Evolutionary conservation across 1,140 invertebrate genomes (phyloP).

Genomic region (Lasaia peninsularis): DNA sequence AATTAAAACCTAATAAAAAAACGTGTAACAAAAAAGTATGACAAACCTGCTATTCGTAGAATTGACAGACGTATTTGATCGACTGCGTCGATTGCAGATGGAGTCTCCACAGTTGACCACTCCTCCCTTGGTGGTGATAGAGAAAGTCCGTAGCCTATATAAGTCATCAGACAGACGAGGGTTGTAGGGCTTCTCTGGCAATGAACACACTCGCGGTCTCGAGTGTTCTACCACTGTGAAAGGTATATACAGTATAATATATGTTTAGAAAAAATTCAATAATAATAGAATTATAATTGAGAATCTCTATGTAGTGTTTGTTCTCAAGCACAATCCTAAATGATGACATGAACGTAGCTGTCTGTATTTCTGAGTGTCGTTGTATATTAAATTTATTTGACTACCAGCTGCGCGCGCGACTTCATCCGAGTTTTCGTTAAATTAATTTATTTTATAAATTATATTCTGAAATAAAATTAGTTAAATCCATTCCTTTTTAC

Average conservation of each 20-base stretch:
- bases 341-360: too few relatives aligned
- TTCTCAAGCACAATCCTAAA: too few relatives aligned
- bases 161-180: slow-evolving; percentile 88
- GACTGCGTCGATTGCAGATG: slow-evolving; percentile 87
- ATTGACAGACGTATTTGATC: slow-evolving; percentile 90
- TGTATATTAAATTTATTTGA: too few relatives aligned
- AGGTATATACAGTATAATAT: not conserved
- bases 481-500: too few relatives aligned
- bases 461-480: too few relatives aligned
- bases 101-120: slow-evolving; percentile 94
- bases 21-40: not conserved
- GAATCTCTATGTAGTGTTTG: too few relatives aligned
- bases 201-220: slow-evolving; percentile 87
- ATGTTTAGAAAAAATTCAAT: too few relatives aligned
- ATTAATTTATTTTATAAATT: too few relatives aligned
- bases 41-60: slow-evolving; percentile 85
- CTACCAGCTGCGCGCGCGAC: too few relatives aligned
- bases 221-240: slow-evolving; percentile 87
- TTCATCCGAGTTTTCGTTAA: too few relatives aligned
- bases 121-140: slow-evolving; percentile 89
- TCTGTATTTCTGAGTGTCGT: too few relatives aligned
- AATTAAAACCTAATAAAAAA: not conserved
- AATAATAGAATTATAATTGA: too few relatives aligned
- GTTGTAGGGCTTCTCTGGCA: slow-evolving; percentile 90
- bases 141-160: slow-evolving; percentile 92